Evolutionary conservation across 1,140 invertebrate species (phyloP), one percentile per base, ranked within the genome.

Genomic region (Lepidostoma basale): DNA sequence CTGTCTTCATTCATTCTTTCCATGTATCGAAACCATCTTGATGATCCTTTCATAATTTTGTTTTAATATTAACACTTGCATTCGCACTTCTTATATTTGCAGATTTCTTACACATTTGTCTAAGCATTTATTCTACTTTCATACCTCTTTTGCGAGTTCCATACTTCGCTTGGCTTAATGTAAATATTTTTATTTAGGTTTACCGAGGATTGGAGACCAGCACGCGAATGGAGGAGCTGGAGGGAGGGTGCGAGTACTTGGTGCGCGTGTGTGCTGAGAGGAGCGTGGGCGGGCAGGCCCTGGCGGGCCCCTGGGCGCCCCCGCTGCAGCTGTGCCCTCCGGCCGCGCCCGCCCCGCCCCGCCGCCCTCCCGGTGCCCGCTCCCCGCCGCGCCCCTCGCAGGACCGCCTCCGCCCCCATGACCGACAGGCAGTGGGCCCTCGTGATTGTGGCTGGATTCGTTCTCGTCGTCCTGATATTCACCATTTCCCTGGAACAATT

Each of bases 201-300:
- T 93, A 93, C 75, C 81, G 84, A 71, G 92, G 91, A 40, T 73
- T 80, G 65, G 90, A 89, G 64, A 87, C 86, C 16, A 86, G 84
- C 75, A 89, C 84, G 75, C 79, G 77, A 56, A 77, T 93, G 72
- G 86, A 87, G 68, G 87, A 88, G 74, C 81, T 94, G 69, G 86
- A 89, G 72, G 81, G 88, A 14, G 88, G 88, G 66, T 85, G 85
- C 25, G 89, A 92, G 69, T 94, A 94, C 76, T 78, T 83, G 69
- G 85, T 91, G 52, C 85, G 91, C 22, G 90, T 93, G 14, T 90
- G 89, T 80, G 87, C 89, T 1, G 85, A 93, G 54, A 85, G 92
- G 30, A 79, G 87, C 60, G 84, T 85, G 65, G 71, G 75, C 1
- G 80, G 80, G 30, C 84, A 81, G 0, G 84, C 88, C 67, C 82